Evolutionary conservation across 2,797 vertebrate genomes (phyloP), one percentile per base, ranked within the genome.

Genomic region (Myiothlypis coronata): DNA sequence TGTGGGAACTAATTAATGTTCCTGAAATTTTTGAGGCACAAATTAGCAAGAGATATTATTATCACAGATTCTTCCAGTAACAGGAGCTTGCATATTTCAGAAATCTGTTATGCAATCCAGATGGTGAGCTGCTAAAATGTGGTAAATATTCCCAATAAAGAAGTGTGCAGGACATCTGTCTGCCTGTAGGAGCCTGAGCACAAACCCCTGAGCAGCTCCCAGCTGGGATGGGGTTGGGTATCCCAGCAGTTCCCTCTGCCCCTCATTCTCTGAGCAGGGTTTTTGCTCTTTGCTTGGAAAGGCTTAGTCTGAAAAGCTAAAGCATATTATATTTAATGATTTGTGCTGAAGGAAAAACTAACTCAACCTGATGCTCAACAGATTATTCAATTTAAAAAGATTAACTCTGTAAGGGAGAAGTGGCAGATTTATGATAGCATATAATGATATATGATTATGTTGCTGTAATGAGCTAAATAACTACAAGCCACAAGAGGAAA

Each of bases 401-500:
- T 95, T 95, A 95, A 89, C 83, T 92, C 89, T 90, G 65, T 83
- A 67, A 95, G 87, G 90, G 77, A 65, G 79, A 92, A 86, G 89
- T 93, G 91, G 93, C 91, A 97, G 96, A 96, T 97, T 97, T 97
- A 96, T 96, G 95, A 96, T 95, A 96, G 78, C 90, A 52, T 53
- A 80, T 94, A 96, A 96, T 97, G 88, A 94, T 95, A 90, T 93
- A 96, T 89, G 94, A 93, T 94, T 91, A 97, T 97, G 97, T 97
- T 96, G 87, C 93, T 97, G 94, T 97, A 94, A 95, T 94, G 95
- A 98, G 96, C 97, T 97, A 95, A 97, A 97, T 97, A 96, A 92
- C 94, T 96, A 94, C 83, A 98, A 98, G 97, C 97, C 97, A 97
- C 98, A 98, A 91, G 96, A 96, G 97, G 97, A 98, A 98, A 96